Conservation (phyloP, 2,888 invertebrate genomes). For the Fissipunctia ypsillon region DNA sequence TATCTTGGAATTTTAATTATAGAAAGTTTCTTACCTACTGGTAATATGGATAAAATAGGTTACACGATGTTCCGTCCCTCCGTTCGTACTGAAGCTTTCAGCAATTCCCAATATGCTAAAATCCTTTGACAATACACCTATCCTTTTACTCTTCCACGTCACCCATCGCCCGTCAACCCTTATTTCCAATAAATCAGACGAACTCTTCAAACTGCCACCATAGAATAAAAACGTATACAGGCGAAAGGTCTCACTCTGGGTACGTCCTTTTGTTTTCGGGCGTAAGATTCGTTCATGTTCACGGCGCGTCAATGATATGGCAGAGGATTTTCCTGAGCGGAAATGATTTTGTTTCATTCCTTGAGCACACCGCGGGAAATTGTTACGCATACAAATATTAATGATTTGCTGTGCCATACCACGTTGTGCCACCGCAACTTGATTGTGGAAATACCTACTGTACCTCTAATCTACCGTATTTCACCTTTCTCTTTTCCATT, state of each 20-base stretch:
- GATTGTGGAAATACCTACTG: too few species aligned
- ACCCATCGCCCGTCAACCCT: slow-evolving; percentile 34
- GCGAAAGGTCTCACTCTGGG: not conserved
- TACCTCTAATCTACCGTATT: too few species aligned
- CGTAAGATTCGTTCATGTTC: not conserved
- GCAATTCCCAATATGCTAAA: slow-evolving; percentile 42
- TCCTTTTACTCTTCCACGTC: slow-evolving; percentile 16
- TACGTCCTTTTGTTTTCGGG: not conserved
- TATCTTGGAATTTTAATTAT: too few species aligned
- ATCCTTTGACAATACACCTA: slow-evolving; percentile 42
- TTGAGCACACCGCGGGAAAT: too few species aligned
- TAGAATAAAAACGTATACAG: slow-evolving; percentile 26
- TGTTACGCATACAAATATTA: too few species aligned
- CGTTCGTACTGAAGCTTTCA: slow-evolving; percentile 7
- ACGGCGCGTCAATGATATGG: not conserved
- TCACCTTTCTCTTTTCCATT: too few species aligned
- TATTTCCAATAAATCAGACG: slow-evolving; percentile 52
- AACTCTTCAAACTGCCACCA: slow-evolving; percentile 14
- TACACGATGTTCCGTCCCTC: not conserved
- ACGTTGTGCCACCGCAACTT: too few species aligned
- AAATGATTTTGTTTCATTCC: not conserved
- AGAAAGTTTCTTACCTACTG: too few species aligned
- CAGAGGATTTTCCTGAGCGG: not conserved
- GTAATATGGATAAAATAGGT: not conserved
- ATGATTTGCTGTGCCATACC: too few species aligned